phyloP scores from a whole-genome alignment of 1,140 invertebrate species.

The Lasaia peninsularis region DNA sequence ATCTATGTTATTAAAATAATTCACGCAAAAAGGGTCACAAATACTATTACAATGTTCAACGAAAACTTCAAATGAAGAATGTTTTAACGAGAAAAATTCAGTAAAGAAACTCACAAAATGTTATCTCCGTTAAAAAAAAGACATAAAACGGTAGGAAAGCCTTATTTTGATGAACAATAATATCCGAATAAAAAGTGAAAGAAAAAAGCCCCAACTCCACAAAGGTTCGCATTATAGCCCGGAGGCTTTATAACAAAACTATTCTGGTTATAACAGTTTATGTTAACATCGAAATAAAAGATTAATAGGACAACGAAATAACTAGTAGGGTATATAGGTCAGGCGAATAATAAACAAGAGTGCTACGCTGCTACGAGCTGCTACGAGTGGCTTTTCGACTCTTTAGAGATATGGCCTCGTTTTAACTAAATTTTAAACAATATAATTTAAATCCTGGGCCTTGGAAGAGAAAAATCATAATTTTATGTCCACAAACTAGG shows the following conservation, averaged over 20 bases:
- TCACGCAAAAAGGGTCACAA: no score
- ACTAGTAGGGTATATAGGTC: conserved; percentile 4
- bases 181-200: background rate
- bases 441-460: conserved; percentile 6
- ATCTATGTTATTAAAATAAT: no score
- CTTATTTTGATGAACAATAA: background rate
- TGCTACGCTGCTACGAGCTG: conserved; percentile 3
- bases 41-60: background rate
- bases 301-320: conserved; percentile 10
- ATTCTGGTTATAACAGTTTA: conserved; percentile 2
- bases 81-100: background rate
- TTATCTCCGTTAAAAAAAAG: no score
- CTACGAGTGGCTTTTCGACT: conserved; percentile 11
- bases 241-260: background rate
- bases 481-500: background rate
- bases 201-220: background rate
- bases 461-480: background rate
- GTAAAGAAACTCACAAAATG: background rate
- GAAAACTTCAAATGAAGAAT: background rate
- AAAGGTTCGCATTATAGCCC: background rate
- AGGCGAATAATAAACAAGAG: conserved; percentile 8
- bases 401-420: conserved; percentile 12
- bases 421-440: conserved; percentile 10
- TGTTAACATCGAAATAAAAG: background rate
- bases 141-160: no score